Evolutionary conservation across 1,140 invertebrate genomes (phyloP).

Genomic region (Bombyx mori): ASM3026992v2 NC_085121.1:4340001-4340500

Average conservation of each 20-base stretch:
- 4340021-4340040: too few species aligned
- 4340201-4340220: constrained; percentile 63
- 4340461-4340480: neutral
- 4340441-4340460: neutral
- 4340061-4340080: neutral
- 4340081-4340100: constrained; percentile 44
- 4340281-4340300: constrained; percentile 72
- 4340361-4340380: constrained; percentile 31
- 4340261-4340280: constrained; percentile 70
- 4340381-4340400: constrained; percentile 37
- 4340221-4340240: constrained; percentile 59
- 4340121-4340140: constrained; percentile 47
- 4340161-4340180: constrained; percentile 41
- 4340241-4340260: constrained; percentile 68
- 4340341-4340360: constrained; percentile 21
- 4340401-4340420: constrained; percentile 28
- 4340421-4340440: constrained; percentile 9
- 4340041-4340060: too few species aligned
- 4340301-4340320: constrained; percentile 51
- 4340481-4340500: constrained; percentile 21
- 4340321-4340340: constrained; percentile 47
- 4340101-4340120: constrained; percentile 12
- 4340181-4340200: constrained; percentile 45
- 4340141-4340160: constrained; percentile 38
- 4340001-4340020: too few species aligned